Conservation (phyloP, 2,888 invertebrate species). For the Epinotia nisella region DNA sequence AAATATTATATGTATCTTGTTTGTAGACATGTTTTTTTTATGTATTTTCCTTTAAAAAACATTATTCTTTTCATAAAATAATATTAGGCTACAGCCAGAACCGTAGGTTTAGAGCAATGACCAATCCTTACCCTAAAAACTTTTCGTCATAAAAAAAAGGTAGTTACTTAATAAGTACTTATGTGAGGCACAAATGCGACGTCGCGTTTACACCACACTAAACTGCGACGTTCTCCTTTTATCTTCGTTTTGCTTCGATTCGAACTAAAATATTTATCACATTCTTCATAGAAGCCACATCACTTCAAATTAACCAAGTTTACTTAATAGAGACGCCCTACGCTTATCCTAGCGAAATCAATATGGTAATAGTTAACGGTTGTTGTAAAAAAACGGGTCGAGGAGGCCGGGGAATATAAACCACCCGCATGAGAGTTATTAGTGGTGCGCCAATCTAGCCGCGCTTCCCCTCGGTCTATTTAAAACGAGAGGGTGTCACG, state of each 20-base stretch:
- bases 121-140: too few relatives aligned
- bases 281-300: slow-evolving; percentile 1
- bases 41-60: too few relatives aligned
- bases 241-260: too few relatives aligned
- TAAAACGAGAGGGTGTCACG: slow-evolving; percentile 71
- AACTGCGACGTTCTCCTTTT: too few relatives aligned
- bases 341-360: slow-evolving; percentile 70
- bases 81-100: too few relatives aligned
- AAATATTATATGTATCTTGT: background rate
- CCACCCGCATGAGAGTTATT: slow-evolving; percentile 78
- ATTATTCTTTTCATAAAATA: too few relatives aligned
- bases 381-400: slow-evolving; percentile 55
- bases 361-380: slow-evolving; percentile 75
- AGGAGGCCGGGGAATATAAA: slow-evolving; percentile 58
- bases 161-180: background rate
- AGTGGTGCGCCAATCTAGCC: slow-evolving; percentile 77
- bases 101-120: too few relatives aligned
- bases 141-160: background rate
- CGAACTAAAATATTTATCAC: background rate
- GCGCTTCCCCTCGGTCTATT: slow-evolving; percentile 71
- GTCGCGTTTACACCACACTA: too few relatives aligned
- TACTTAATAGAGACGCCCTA: slow-evolving; percentile 7
- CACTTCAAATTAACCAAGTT: background rate
- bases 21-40: background rate
- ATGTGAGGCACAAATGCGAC: too few relatives aligned